Percentiles rank a stretch among this genome's conserved stretches.
Evolutionary conservation across 2,113 vertebrate genomes (phyloP).

Genomic region (Toxotes chatareus): DNA sequence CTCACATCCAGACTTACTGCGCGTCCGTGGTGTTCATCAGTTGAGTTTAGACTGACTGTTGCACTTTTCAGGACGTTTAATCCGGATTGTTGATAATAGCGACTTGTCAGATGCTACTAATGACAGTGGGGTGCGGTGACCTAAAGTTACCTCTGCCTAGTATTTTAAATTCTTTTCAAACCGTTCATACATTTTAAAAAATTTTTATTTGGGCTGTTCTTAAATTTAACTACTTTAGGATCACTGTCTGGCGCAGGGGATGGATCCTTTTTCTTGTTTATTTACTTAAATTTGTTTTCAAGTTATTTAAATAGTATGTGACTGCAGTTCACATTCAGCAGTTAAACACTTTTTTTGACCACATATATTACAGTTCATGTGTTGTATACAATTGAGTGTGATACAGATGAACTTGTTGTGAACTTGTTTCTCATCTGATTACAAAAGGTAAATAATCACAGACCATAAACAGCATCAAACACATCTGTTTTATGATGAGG

Average conservation of each 20-base stretch:
- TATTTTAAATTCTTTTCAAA: background rate
- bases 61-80: conserved; percentile 23
- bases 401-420: no score
- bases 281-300: background rate
- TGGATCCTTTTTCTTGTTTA: background rate
- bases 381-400: no score
- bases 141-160: background rate
- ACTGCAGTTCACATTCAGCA: no score
- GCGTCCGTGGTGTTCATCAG: background rate
- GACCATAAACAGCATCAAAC: no score
- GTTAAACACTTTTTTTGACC: no score
- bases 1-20: background rate
- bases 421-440: no score
- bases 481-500: no score
- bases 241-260: background rate
- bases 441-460: no score
- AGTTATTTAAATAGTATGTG: background rate
- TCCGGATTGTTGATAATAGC: background rate
- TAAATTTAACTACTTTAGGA: background rate
- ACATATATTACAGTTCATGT: no score
- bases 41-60: conserved; percentile 18
- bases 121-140: background rate
- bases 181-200: background rate
- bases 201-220: background rate
- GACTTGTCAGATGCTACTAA: background rate